Conservation (phyloP, 2,797 vertebrate species). For the Staurois parvus region DNA sequence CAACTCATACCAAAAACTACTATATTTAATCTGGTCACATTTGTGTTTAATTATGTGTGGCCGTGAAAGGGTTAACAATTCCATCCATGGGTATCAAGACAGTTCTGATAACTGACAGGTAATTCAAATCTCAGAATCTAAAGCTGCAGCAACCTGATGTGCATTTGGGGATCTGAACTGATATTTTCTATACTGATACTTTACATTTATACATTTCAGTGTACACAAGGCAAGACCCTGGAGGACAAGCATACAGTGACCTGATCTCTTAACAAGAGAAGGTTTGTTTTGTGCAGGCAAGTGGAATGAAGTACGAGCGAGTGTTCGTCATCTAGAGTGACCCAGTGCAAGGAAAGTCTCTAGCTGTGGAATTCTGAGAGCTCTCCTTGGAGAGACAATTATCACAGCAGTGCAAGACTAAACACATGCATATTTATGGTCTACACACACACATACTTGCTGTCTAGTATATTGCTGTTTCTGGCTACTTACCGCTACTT, state of each 20-base stretch:
- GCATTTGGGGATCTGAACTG: conserved; percentile 15
- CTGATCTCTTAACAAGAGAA: conserved; percentile 56
- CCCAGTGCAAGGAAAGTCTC: conserved; percentile 47
- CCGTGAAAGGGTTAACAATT: too few relatives aligned
- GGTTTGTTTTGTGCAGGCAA: conserved; percentile 54
- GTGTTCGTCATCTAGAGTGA: conserved; percentile 40
- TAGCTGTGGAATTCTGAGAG: conserved; percentile 49
- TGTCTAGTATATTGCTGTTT: conserved; percentile 29
- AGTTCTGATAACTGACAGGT: conserved; percentile 26
- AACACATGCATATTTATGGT: conserved; percentile 59
- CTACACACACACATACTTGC: conserved; percentile 19
- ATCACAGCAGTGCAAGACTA: conserved; percentile 60
- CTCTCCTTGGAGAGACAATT: conserved; percentile 61
- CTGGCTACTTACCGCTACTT: conserved; percentile 29
- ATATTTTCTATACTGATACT: conserved; percentile 32
- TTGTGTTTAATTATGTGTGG: not conserved
- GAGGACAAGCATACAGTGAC: conserved; percentile 52
- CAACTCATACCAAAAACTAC: too few relatives aligned
- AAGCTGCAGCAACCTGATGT: conserved; percentile 14
- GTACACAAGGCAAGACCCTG: conserved; percentile 35
- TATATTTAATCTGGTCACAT: too few relatives aligned
- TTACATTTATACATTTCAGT: conserved; percentile 36
- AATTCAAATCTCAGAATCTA: conserved; percentile 10
- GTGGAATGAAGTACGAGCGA: conserved; percentile 47
- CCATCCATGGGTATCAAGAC: not conserved